Conservation (phyloP, 1,140 invertebrate genomes). For the Drosophila mauritiana region DNA sequence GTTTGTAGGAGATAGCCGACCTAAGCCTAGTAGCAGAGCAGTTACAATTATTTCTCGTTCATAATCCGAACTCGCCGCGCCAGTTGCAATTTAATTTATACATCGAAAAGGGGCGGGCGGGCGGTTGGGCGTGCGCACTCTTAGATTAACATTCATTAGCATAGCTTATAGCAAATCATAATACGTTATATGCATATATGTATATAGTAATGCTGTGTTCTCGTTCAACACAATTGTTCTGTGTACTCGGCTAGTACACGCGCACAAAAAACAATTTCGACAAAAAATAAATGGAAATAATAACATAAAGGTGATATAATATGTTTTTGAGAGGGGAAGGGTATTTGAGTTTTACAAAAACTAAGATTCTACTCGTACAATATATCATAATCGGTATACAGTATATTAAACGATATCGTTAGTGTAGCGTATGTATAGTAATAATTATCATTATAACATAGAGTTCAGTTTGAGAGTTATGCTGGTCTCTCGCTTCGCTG, state of each 20-base stretch:
- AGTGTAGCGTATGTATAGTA: constrained; percentile 62
- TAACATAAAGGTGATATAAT: constrained; percentile 36
- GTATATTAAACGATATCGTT: constrained; percentile 54
- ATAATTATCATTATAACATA: constrained; percentile 80
- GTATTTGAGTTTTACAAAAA: constrained; percentile 56
- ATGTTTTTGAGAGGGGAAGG: constrained; percentile 16
- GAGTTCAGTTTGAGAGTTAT: constrained; percentile 60
- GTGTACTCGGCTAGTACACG: constrained; percentile 37
- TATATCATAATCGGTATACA: constrained; percentile 69
- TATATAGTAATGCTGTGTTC: constrained; percentile 33
- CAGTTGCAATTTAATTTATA: constrained; percentile 73
- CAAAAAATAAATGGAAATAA: constrained; percentile 62
- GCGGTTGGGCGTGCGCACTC: constrained; percentile 5
- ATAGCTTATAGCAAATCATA: constrained; percentile 81
- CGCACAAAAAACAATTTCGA: constrained; percentile 52
- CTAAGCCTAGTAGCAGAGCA: constrained; percentile 58
- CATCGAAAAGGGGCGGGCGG: constrained; percentile 48
- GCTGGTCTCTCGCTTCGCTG: constrained; percentile 18
- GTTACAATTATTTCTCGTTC: constrained; percentile 56
- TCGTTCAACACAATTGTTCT: constrained; percentile 24
- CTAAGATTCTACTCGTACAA: constrained; percentile 63
- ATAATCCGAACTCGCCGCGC: constrained; percentile 18
- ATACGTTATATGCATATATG: constrained; percentile 69
- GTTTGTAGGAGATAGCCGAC: constrained; percentile 39
- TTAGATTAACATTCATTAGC: constrained; percentile 53